Conservation (phyloP, 2,888 invertebrate species). For the Siphonodentalium dalli region DNA sequence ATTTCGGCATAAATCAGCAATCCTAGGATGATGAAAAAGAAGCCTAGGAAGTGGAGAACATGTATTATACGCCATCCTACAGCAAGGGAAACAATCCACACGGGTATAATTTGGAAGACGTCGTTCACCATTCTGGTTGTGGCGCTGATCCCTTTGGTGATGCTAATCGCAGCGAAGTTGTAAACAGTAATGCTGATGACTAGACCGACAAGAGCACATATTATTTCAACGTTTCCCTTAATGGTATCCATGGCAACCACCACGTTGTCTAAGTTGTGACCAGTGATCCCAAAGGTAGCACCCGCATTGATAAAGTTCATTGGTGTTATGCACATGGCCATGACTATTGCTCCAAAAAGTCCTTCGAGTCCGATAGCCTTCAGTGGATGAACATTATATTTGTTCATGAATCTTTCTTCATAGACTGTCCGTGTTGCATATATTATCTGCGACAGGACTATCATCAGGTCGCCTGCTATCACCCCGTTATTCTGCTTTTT, state of each 20-base stretch:
- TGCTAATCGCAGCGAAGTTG: constrained; percentile 89
- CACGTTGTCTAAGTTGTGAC: constrained; percentile 77
- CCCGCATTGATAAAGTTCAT: constrained; percentile 82
- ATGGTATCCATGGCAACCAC: constrained; percentile 75
- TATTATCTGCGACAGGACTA: constrained; percentile 76
- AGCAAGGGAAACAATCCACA: constrained; percentile 83
- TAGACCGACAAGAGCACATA: constrained; percentile 80
- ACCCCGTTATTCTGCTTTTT: constrained; percentile 72
- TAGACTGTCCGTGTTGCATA: constrained; percentile 91
- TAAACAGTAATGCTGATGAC: constrained; percentile 84
- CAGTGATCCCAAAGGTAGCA: constrained; percentile 76
- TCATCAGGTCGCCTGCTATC: constrained; percentile 76
- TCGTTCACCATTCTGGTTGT: constrained; percentile 90
- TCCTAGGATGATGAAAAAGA: too few species aligned
- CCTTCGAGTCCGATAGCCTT: constrained; percentile 96
- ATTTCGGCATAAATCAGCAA: too few species aligned
- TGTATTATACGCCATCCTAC: constrained; percentile 80
- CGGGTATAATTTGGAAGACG: constrained; percentile 85
- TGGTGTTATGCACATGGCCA: constrained; percentile 74
- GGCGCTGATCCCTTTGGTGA: constrained; percentile 92
- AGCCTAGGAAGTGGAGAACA: too few species aligned
- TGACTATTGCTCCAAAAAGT: constrained; percentile 75
- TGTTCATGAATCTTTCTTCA: constrained; percentile 88
- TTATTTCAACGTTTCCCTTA: constrained; percentile 82
- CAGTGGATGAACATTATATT: constrained; percentile 84